A percentile compares a stretch with the other conserved stretches of the same genome.
phyloP scores from a whole-genome alignment of 2,113 vertebrate genomes.

The Poeciliopsis retropinna region DNA sequence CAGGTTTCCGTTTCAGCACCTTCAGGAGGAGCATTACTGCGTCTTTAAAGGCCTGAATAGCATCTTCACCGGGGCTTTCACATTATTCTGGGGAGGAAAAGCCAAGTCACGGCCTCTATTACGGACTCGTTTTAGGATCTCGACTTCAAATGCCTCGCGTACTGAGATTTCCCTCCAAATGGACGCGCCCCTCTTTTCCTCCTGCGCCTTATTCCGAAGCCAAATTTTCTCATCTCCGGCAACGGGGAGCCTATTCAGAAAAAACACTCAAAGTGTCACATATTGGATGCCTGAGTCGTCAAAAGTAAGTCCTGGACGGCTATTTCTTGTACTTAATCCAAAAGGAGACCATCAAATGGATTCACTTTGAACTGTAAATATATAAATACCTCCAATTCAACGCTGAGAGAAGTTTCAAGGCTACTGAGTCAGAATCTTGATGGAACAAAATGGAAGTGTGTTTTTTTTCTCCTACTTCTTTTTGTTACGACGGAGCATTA shows the following conservation, averaged over 20 bases:
- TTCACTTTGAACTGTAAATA: constrained; percentile 24
- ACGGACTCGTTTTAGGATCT: constrained; percentile 48
- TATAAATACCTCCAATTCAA: constrained; percentile 9
- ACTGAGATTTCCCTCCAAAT: constrained; percentile 31
- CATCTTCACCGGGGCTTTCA: constrained; percentile 38
- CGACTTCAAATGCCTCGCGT: constrained; percentile 42
- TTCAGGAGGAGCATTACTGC: not conserved
- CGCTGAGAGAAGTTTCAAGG: not conserved
- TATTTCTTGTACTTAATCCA: constrained; percentile 37
- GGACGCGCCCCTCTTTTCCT: constrained; percentile 19
- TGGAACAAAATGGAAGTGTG: not conserved
- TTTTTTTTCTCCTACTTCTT: not conserved
- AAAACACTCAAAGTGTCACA: constrained; percentile 39
- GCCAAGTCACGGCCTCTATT: constrained; percentile 55
- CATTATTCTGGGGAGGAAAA: constrained; percentile 28
- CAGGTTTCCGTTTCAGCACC: constrained; percentile 21
- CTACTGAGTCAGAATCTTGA: not conserved
- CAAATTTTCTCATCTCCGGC: constrained; percentile 38
- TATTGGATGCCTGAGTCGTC: constrained; percentile 40
- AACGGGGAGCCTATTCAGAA: constrained; percentile 32
- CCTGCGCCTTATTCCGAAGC: constrained; percentile 13
- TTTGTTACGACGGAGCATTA: not conserved
- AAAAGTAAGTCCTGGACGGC: constrained; percentile 28
- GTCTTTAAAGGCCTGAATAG: constrained; percentile 24
- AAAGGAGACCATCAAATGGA: constrained; percentile 35